These are phyloP conservation scores for Propithecus coquereli DNA, from an alignment of 2,113 vertebrate genomes.

Conservation along the genomic window DNA sequence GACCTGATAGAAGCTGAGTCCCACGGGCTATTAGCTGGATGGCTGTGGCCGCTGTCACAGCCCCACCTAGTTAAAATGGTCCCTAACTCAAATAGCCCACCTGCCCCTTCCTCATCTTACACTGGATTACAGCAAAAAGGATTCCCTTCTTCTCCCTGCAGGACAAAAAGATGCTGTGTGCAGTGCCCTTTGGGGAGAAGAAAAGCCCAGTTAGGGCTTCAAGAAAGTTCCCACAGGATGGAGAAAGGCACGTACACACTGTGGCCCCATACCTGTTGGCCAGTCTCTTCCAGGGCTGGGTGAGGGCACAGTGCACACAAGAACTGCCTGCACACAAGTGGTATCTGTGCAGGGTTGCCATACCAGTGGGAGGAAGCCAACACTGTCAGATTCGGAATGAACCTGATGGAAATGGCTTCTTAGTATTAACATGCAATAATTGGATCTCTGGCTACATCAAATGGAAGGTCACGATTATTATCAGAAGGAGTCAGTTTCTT, in stretches of 20 bases:
- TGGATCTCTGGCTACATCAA: neutral
- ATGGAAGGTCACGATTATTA: neutral
- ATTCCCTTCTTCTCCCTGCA: neutral
- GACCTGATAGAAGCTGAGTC: neutral
- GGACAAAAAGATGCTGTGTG: neutral
- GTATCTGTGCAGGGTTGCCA: too few species aligned
- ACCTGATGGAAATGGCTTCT: neutral
- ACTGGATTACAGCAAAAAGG: neutral
- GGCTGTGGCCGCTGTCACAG: neutral
- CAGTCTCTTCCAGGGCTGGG: neutral
- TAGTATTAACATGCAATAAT: neutral
- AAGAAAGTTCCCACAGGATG: neutral
- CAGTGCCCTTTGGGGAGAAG: neutral
- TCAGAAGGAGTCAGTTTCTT: neutral
- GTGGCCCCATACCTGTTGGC: neutral
- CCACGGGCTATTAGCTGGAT: fast-evolving
- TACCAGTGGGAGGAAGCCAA: neutral
- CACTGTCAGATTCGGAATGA: neutral
- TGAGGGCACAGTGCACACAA: neutral
- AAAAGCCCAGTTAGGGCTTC: neutral
- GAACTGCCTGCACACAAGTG: neutral
- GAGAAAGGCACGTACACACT: neutral
- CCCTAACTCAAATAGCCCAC: neutral
- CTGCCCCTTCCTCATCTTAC: neutral
- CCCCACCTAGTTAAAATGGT: neutral